Evolutionary conservation across 2,113 vertebrate genomes (phyloP), one percentile per base, ranked within the genome.

Genomic region (Phyllostomus discolor): DNA sequence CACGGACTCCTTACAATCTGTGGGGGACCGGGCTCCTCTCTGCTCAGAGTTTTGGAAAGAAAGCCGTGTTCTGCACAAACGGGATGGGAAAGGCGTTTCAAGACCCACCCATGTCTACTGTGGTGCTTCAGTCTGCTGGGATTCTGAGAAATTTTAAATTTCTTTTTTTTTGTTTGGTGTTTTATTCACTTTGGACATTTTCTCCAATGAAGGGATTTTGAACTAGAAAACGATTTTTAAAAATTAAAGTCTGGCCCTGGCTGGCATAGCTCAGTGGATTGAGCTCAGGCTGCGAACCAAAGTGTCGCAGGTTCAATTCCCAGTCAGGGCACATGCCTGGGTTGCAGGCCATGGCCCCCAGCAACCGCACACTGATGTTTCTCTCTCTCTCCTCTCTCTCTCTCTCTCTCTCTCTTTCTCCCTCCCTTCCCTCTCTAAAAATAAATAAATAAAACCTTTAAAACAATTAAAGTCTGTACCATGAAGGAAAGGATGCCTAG

Each of bases 101-200:
- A 59, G 57, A 85, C 2, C 0, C 24, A n/a, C 5, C 16, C 67
- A 14, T 0, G 8, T 73, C 73, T 20, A 20, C 73, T 15, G 26
- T 19, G 20, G 33, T n/a, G 48, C 57, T 24, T 43, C 38, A 75
- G 33, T 31, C 76, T 83, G 7, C 31, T 35, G 57, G 57, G 4
- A 57, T 94, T 67, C n/a, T 24, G 35, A 35, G 24, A 48, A 31
- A 48, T 80, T 57, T 22, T n/a, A 48, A 43, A 31, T 88, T 31
- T 15, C n/a, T 91, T 82, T 38, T 82, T 67, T 86, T 59, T 82
- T 41, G 54, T 64, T 59, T 82, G 48, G 54, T 64, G 17, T 70
- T 78, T 81, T 87, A 84, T 48, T 86, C n/a, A 38, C 14, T 33
- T 70, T 79, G 20, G 70, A 26, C 15, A 78, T 11, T 78, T 69